A percentile compares a stretch with the other conserved stretches of the same genome.
Conservation (phyloP, 2,888 invertebrate genomes). For the Drosophila kuntzei region DNA sequence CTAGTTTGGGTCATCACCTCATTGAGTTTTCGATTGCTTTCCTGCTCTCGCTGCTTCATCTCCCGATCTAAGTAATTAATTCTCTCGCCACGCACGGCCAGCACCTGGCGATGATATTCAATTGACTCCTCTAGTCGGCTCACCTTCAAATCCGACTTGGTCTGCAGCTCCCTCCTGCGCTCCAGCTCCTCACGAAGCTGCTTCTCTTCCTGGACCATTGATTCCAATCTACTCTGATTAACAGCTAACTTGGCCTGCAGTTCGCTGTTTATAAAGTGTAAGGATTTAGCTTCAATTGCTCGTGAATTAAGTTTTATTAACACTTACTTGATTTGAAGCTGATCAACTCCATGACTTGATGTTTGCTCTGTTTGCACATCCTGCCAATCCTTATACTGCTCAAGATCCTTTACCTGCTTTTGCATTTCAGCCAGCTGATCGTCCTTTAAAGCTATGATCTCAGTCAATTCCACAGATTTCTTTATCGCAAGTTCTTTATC, state of each 20-base stretch:
- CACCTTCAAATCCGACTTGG: constrained; percentile 30
- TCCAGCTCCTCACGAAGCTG: constrained; percentile 61
- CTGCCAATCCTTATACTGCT: constrained; percentile 10
- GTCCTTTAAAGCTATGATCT: constrained; percentile 5
- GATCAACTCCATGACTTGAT: neutral
- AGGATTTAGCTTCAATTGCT: neutral
- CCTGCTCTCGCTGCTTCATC: constrained; percentile 76
- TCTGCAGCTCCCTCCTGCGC: constrained; percentile 58
- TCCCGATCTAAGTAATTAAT: constrained; percentile 67
- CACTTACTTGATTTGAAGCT: constrained; percentile 21
- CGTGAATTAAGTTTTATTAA: neutral
- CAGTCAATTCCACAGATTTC: constrained; percentile 4
- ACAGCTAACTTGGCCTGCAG: constrained; percentile 21
- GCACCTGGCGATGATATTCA: constrained; percentile 67
- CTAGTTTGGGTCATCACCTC: constrained; percentile 74
- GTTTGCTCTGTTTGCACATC: neutral
- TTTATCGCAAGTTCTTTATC: constrained; percentile 9
- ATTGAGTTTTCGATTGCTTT: constrained; percentile 64
- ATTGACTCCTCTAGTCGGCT: constrained; percentile 73
- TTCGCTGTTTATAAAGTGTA: constrained; percentile 16
- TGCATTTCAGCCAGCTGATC: constrained; percentile 8
- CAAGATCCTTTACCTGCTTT: constrained; percentile 1
- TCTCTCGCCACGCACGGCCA: constrained; percentile 74
- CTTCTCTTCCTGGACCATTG: neutral
- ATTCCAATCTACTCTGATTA: neutral